These are phyloP conservation scores for Mycteria americana DNA, from an alignment of 2,797 vertebrate genomes.

Conservation along the genomic window DNA sequence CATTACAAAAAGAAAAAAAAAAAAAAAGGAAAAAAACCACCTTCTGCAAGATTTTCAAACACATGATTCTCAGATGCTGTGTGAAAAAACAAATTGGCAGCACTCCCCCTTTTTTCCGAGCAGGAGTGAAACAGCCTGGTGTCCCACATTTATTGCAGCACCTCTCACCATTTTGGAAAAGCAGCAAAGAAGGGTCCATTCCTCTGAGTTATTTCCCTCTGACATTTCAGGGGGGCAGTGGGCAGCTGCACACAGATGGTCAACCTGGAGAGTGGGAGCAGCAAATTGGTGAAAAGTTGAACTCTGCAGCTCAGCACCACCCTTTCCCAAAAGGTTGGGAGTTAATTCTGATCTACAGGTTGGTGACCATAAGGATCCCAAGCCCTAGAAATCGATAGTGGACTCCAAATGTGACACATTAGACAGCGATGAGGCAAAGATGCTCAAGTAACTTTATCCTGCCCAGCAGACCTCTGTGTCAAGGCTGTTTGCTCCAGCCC, in stretches of 20 bases:
- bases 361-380: neutral
- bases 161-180: neutral
- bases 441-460: conserved; percentile 34
- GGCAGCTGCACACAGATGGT: neutral
- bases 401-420: neutral
- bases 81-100: conserved; percentile 12
- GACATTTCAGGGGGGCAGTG: neutral
- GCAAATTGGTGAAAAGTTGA: neutral
- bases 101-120: neutral
- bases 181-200: neutral
- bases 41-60: conserved; percentile 30
- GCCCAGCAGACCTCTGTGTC: neutral
- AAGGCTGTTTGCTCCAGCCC: conserved; percentile 7
- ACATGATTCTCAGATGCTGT: conserved; percentile 32
- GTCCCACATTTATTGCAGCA: neutral
- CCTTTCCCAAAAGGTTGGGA: neutral
- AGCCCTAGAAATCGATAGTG: neutral
- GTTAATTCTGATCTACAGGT: neutral
- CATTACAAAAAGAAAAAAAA: neutral
- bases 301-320: neutral
- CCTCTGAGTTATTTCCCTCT: neutral
- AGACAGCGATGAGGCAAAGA: neutral
- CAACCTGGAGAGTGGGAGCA: neutral
- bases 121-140: neutral
- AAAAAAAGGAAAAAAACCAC: fast-evolving